A percentile compares a stretch with the other conserved stretches of the same genome.
Evolutionary conservation across 2,113 vertebrate genomes (phyloP).

Genomic region (Cynoglossus semilaevis): DNA sequence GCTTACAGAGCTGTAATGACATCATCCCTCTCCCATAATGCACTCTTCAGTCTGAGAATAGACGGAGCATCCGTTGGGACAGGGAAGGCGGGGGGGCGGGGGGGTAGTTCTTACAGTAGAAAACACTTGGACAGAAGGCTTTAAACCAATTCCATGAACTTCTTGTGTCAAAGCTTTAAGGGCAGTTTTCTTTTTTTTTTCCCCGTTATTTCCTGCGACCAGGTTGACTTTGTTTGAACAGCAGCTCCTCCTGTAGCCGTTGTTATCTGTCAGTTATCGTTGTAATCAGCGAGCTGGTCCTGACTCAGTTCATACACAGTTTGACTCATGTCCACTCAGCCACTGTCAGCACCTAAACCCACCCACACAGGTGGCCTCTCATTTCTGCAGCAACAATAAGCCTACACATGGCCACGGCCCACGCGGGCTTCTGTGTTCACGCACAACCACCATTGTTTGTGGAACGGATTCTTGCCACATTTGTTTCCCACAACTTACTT

Average conservation of each 20-base stretch:
- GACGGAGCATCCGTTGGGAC: slow-evolving; percentile 49
- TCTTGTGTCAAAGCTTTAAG: no score
- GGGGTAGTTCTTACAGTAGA: neutral
- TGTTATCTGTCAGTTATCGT: no score
- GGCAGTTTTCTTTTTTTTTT: no score
- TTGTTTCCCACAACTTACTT: slow-evolving; percentile 8
- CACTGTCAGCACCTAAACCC: slow-evolving; percentile 45
- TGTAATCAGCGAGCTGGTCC: slow-evolving; percentile 20
- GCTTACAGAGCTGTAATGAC: slow-evolving; percentile 65
- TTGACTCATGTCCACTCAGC: slow-evolving; percentile 60
- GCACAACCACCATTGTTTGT: slow-evolving; percentile 14
- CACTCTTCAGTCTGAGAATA: slow-evolving; percentile 62
- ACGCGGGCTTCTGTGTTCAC: slow-evolving; percentile 21
- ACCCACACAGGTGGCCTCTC: slow-evolving; percentile 53
- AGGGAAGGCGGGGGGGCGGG: slow-evolving; percentile 28
- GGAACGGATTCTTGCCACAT: slow-evolving; percentile 7
- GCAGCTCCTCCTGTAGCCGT: no score
- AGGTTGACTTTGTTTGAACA: no score
- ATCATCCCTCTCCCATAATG: slow-evolving; percentile 62
- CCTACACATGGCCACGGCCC: slow-evolving; percentile 39
- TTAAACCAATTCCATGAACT: neutral
- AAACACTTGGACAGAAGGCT: slow-evolving; percentile 8
- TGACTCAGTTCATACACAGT: slow-evolving; percentile 44
- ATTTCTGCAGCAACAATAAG: slow-evolving; percentile 49
- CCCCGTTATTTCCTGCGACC: no score